These are phyloP conservation scores for Exocentrus adspersus DNA, from an alignment of 2,888 invertebrate species.

Conservation along the genomic window DNA sequence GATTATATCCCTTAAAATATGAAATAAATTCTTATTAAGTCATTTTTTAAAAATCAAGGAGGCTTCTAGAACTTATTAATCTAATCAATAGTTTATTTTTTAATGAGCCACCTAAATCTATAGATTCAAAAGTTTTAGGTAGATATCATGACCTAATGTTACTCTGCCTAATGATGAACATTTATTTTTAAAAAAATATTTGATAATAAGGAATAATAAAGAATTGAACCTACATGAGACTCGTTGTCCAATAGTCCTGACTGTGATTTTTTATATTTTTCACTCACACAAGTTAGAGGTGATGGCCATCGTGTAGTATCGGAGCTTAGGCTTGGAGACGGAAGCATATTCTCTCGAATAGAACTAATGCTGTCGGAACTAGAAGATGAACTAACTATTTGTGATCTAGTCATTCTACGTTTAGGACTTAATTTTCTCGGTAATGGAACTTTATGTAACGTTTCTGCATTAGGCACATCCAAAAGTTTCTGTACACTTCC, in stretches of 20 bases:
- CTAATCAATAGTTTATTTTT: too few species aligned
- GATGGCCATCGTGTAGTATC: slow-evolving; percentile 62
- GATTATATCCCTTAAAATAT: too few species aligned
- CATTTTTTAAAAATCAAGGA: too few species aligned
- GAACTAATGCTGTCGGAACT: slow-evolving; percentile 71
- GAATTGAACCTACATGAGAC: slow-evolving; percentile 65
- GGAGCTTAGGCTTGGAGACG: slow-evolving; percentile 63
- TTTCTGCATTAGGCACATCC: slow-evolving; percentile 68
- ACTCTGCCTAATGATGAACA: too few species aligned
- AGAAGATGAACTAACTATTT: slow-evolving; percentile 69
- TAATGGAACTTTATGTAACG: slow-evolving; percentile 56
- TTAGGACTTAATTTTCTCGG: slow-evolving; percentile 70
- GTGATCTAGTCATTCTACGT: slow-evolving; percentile 66
- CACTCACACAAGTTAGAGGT: slow-evolving; percentile 60
- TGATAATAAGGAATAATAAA: too few species aligned
- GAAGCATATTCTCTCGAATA: slow-evolving; percentile 62
- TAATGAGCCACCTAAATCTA: too few species aligned
- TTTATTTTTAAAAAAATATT: too few species aligned
- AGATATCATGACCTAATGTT: too few species aligned
- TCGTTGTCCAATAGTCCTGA: slow-evolving; percentile 65
- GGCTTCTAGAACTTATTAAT: too few species aligned
- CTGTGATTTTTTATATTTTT: slow-evolving; percentile 57
- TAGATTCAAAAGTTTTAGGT: too few species aligned
- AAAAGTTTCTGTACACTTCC: slow-evolving; percentile 67
- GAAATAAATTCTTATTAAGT: too few species aligned